phyloP scores from a whole-genome alignment of 2,113 vertebrate genomes.

The Bubalus kerabau region DNA sequence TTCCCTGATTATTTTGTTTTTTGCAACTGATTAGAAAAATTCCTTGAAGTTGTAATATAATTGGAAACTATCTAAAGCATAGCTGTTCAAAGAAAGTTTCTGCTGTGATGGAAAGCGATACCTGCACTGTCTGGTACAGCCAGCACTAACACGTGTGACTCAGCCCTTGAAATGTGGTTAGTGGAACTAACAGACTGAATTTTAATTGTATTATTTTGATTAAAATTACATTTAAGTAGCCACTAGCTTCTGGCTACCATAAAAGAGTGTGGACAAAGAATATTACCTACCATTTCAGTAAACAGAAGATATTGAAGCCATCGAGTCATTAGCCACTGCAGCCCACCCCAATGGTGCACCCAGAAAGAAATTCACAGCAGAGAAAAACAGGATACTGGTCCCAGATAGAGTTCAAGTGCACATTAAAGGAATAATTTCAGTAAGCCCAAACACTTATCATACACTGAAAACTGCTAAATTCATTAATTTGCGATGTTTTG shows the following conservation, averaged over 20 bases:
- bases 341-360: too few relatives aligned
- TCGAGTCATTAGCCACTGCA: background rate
- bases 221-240: background rate
- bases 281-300: background rate
- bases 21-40: background rate
- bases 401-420: background rate
- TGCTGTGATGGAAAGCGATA: background rate
- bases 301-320: background rate
- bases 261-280: background rate
- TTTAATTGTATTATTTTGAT: background rate
- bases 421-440: background rate
- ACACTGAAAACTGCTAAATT: background rate
- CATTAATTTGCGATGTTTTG: background rate
- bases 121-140: background rate
- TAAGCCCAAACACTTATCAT: background rate
- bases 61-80: background rate
- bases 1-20: background rate
- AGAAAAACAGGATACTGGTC: background rate
- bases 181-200: background rate
- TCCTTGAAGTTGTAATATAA: background rate
- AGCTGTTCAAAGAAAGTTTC: background rate
- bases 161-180: background rate
- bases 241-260: background rate
- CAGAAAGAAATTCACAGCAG: background rate
- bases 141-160: background rate